Conservation (phyloP, 2,113 vertebrate genomes). For the Microcebus tavaratra region DNA sequence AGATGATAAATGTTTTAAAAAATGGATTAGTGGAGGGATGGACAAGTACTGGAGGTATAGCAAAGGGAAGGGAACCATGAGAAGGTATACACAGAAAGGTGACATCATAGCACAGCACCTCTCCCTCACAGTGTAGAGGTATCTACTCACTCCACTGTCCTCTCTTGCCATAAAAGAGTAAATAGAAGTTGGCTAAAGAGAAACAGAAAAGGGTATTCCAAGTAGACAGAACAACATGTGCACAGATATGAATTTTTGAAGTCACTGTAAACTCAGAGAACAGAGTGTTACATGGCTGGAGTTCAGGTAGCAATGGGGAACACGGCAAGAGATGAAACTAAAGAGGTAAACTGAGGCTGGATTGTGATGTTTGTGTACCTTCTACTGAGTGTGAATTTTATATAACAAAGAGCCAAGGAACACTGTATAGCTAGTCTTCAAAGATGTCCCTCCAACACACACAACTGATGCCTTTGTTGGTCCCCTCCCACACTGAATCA, state of each 20-base stretch:
- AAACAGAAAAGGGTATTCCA: neutral
- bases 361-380: neutral
- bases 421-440: neutral
- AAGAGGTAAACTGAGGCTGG: neutral
- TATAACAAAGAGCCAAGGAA: neutral
- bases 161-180: neutral
- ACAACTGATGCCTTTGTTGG: neutral
- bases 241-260: neutral
- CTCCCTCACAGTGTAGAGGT: too few species aligned
- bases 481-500: neutral
- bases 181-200: neutral
- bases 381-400: neutral
- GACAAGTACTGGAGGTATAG: neutral
- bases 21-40: neutral
- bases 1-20: too few species aligned
- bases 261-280: neutral
- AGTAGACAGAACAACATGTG: neutral
- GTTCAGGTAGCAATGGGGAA: neutral
- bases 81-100: neutral
- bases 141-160: neutral
- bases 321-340: neutral
- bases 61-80: neutral
- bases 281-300: neutral
- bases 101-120: neutral
- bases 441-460: neutral